Percentiles rank a stretch among this genome's conserved stretches.
Conservation (phyloP, 2,888 invertebrate species). For the Drosophila gaucha region DNA sequence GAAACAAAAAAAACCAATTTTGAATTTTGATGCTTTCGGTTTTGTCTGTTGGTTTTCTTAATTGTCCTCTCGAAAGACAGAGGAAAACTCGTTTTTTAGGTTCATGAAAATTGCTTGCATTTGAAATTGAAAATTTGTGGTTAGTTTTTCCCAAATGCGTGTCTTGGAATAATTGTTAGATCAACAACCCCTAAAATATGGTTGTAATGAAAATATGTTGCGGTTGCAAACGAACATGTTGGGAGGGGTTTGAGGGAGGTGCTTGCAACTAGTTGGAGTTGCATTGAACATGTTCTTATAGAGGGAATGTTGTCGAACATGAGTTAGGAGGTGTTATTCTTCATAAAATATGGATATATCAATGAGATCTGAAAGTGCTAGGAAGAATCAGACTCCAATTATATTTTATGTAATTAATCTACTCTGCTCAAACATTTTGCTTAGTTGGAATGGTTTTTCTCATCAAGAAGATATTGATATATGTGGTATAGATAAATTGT, state of each 20-base stretch:
- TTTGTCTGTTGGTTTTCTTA: slow-evolving; percentile 51
- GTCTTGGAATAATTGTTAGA: background rate
- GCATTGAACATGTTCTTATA: background rate
- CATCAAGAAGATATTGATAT: background rate
- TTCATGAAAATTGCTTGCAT: slow-evolving; percentile 17
- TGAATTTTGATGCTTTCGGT: slow-evolving; percentile 39
- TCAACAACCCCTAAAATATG: slow-evolving; percentile 51
- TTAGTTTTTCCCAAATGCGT: slow-evolving; percentile 24
- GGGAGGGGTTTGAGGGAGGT: background rate
- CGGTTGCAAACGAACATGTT: slow-evolving; percentile 37
- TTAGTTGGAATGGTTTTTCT: no score
- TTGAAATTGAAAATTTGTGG: slow-evolving; percentile 49
- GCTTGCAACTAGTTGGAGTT: slow-evolving; percentile 30
- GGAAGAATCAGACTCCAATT: no score
- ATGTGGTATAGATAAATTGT: background rate
- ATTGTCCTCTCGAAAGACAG: slow-evolving; percentile 41
- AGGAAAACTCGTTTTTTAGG: slow-evolving; percentile 46
- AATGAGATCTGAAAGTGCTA: no score
- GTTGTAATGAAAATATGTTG: background rate
- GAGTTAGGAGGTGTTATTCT: background rate
- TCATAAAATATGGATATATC: no score
- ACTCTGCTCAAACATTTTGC: no score
- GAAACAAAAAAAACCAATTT: slow-evolving; percentile 31
- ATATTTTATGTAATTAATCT: background rate
- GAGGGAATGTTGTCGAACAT: background rate